Percentiles rank a stretch among this genome's conserved stretches.
Conservation (phyloP, 2,113 vertebrate genomes). For the Albula glossodonta region DNA sequence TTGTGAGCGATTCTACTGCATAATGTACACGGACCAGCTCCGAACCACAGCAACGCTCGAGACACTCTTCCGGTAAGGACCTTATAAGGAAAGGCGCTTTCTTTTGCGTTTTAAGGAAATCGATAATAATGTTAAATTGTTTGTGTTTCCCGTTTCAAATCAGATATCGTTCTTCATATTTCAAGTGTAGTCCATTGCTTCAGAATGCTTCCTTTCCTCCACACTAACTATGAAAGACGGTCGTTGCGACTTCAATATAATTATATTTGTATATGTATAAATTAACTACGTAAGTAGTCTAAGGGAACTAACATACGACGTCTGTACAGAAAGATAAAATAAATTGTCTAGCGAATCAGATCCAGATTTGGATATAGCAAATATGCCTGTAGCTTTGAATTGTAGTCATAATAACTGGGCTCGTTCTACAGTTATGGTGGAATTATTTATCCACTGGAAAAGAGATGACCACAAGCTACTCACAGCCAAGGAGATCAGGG, state of each 20-base stretch:
- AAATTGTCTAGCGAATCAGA: background rate
- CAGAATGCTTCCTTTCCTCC: background rate
- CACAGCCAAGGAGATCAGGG: too few species aligned
- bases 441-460: too few species aligned
- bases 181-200: background rate
- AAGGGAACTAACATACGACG: background rate
- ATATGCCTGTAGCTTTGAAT: background rate
- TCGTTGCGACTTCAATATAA: constrained; percentile 36
- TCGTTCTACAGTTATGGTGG: background rate
- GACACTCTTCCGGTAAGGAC: constrained; percentile 55
- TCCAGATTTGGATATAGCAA: background rate
- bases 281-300: constrained; percentile 32
- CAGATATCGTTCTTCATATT: background rate
- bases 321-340: background rate
- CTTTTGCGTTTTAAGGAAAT: background rate
- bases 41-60: constrained; percentile 57
- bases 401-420: background rate
- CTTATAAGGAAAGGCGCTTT: constrained; percentile 51
- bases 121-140: constrained; percentile 9
- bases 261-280: constrained; percentile 19
- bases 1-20: constrained; percentile 46
- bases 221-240: background rate
- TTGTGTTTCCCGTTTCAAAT: background rate
- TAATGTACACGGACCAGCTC: constrained; percentile 40
- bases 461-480: too few species aligned